Evolutionary conservation across 1,140 invertebrate genomes (phyloP).

Genomic region (Macrotrachela quadricornifera): DNA sequence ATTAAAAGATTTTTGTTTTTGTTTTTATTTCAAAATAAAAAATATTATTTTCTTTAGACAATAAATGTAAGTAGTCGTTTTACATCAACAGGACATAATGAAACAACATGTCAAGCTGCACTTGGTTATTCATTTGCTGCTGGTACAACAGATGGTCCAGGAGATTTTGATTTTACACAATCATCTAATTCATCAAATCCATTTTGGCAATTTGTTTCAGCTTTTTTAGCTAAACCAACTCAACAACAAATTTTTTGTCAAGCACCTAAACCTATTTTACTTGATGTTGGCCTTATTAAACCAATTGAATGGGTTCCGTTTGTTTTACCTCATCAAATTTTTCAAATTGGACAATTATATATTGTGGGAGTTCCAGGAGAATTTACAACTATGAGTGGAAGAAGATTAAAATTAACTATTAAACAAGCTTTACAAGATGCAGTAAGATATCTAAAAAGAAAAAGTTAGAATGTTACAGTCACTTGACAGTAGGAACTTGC

Average conservation of each 20-base stretch:
- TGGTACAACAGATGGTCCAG: constrained; percentile 75
- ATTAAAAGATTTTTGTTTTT: too few relatives aligned
- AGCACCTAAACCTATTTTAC: constrained; percentile 37
- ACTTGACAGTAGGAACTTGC: too few relatives aligned
- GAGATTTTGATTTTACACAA: constrained; percentile 56
- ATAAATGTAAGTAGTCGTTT: not conserved
- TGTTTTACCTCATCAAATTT: constrained; percentile 58
- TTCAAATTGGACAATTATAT: constrained; percentile 47
- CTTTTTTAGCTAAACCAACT: constrained; percentile 20
- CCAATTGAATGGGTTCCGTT: constrained; percentile 49
- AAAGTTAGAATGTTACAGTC: too few relatives aligned
- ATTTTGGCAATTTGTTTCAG: constrained; percentile 23
- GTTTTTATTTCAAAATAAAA: too few relatives aligned
- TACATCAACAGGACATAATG: not conserved
- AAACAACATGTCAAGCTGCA: constrained; percentile 50
- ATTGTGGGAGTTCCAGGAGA: constrained; percentile 60
- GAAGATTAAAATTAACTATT: constrained; percentile 47
- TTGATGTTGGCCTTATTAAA: constrained; percentile 61
- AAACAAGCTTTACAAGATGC: constrained; percentile 25
- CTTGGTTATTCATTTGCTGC: constrained; percentile 84
- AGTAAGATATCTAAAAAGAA: not conserved
- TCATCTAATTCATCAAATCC: constrained; percentile 15
- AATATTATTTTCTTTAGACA: not conserved
- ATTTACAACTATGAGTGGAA: constrained; percentile 80
- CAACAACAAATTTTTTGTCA: constrained; percentile 17